phyloP scores from a whole-genome alignment of 1,140 invertebrate genomes.

The Archivesica marissinica region DNA sequence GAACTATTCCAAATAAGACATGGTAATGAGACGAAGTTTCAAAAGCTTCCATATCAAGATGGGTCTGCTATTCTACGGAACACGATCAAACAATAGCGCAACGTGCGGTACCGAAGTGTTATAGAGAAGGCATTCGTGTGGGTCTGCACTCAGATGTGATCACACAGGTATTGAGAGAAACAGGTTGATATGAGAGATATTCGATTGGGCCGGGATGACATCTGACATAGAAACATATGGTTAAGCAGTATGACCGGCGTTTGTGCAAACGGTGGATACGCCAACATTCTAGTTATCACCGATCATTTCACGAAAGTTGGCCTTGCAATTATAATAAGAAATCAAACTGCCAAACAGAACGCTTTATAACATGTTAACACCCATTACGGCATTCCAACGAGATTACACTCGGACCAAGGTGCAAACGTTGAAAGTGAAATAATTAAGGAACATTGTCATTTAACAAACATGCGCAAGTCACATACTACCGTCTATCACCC shows the following conservation, averaged over 20 bases:
- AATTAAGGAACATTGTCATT: conserved; percentile 49
- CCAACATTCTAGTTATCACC: conserved; percentile 56
- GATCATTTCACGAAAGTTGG: conserved; percentile 61
- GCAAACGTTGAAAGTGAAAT: conserved; percentile 55
- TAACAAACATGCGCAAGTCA: not conserved
- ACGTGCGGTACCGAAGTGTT: not conserved
- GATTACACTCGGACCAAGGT: conserved; percentile 50
- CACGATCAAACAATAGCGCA: not conserved
- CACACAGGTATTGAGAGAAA: conserved; percentile 16
- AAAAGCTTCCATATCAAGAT: conserved; percentile 30
- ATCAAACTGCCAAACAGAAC: conserved; percentile 45
- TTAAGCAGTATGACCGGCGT: conserved; percentile 27
- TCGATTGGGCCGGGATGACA: conserved; percentile 11
- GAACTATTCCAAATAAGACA: not conserved
- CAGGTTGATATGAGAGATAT: not conserved
- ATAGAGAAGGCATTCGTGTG: not conserved
- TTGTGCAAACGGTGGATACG: conserved; percentile 38
- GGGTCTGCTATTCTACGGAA: conserved; percentile 4
- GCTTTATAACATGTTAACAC: conserved; percentile 41
- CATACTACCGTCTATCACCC: not conserved
- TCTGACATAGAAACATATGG: conserved; percentile 26
- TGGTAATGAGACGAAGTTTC: conserved; percentile 26
- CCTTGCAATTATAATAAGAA: conserved; percentile 50
- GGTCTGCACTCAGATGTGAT: conserved; percentile 22
- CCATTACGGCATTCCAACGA: conserved; percentile 45